These are phyloP conservation scores for Siniperca chuatsi DNA, from an alignment of 2,113 vertebrate genomes.

Conservation along the genomic window DNA sequence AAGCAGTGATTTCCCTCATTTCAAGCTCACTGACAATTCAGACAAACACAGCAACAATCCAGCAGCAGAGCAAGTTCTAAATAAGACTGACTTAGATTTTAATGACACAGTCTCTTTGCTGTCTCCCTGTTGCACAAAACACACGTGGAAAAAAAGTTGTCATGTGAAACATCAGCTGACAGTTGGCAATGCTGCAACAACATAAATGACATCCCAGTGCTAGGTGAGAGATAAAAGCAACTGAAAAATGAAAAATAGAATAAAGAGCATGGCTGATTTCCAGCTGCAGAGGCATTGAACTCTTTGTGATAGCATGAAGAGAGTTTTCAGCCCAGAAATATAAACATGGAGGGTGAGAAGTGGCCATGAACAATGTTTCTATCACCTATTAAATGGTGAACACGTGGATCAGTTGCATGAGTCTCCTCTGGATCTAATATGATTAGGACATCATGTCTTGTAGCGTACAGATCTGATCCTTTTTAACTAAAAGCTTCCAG, in stretches of 20 bases:
- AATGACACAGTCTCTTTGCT: neutral
- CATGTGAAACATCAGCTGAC: neutral
- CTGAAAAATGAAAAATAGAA: constrained; percentile 15
- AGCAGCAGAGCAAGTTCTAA: neutral
- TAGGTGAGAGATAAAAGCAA: neutral
- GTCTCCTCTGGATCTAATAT: too few species aligned
- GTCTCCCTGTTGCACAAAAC: too few species aligned
- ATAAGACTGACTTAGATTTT: neutral
- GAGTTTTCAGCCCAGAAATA: neutral
- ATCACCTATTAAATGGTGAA: neutral
- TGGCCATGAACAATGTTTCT: neutral
- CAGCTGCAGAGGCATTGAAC: neutral
- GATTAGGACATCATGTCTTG: too few species aligned
- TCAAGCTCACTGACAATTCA: neutral
- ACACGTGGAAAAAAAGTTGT: too few species aligned
- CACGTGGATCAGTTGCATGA: neutral
- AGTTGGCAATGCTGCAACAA: neutral
- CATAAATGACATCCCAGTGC: neutral
- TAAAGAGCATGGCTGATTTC: constrained; percentile 1
- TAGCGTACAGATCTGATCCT: too few species aligned
- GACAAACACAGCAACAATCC: neutral
- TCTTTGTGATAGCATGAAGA: neutral
- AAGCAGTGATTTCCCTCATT: neutral
- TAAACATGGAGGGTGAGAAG: neutral
- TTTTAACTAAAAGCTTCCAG: neutral